Base-by-base conservation (phyloP, 2,797 vertebrate species). In the Oreonectes daqikongensis region DNA sequence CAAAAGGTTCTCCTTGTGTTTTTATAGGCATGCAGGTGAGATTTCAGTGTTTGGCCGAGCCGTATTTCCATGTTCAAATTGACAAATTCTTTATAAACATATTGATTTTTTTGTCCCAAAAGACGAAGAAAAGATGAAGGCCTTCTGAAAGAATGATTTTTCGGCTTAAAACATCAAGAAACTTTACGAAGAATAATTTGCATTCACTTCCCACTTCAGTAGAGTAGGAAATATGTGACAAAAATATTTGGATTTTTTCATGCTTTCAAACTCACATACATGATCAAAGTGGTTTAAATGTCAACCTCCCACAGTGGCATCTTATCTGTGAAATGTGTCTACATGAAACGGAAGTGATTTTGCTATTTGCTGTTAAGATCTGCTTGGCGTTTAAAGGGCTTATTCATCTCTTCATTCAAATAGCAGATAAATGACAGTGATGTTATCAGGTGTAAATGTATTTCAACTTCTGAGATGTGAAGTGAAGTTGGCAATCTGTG, bases 271-370 rank as follows among this genome's bases (percentile, higher is more conserved):
- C 44, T 61, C 9, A 48, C 59, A 52, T 26, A 26, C 55, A 77
- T 69, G 66, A 69, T 77, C 44, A 77, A 77, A 69, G 66, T 11
- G 30, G 66, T 63, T 69, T 69, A 69, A 77, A 77, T 77, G 57
- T 77, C 75, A 77, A 63, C 22, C n/a, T 63, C 67, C 55, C 11
- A 57, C 42, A 18, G 42, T 63, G 67, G 46, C 42, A 38, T 60
- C 74, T 77, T 77, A 60, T 60, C 66, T 64, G 28, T 38, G 44
- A 70, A 69, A 77, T 30, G 67, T 63, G 67, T 69, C 67, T 61
- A 42, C 66, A 77, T 70, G 18, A 63, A 63, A 69, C 69, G 42
- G 11, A 69, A 77, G 75, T 22, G 66, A 52, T 74, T 38, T 74
- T 30, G 46, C n/a, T 6, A 61, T 59, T 74, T n/a, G 64, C 42